Evolutionary conservation across 2,888 invertebrate species (phyloP).

Genomic region (Macrophya annulata): DNA sequence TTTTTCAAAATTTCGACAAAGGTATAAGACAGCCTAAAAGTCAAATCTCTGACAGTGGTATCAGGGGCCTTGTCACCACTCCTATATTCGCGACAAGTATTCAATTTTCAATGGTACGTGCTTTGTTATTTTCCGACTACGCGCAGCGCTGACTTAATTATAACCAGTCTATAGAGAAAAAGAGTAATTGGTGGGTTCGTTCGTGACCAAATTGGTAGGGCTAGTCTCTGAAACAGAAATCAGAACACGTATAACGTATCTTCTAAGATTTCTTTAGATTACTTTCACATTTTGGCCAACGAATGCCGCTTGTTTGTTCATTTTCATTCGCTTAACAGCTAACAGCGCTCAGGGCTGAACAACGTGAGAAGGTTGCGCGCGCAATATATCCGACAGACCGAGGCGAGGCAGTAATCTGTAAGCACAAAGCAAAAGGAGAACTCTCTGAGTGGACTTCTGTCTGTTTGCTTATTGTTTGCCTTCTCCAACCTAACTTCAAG

Average conservation of each 20-base stretch:
- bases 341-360: constrained; percentile 78
- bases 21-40: neutral
- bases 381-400: constrained; percentile 78
- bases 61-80: neutral
- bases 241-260: constrained; percentile 76
- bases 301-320: constrained; percentile 54
- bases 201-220: constrained; percentile 74
- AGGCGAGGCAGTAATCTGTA: constrained; percentile 79
- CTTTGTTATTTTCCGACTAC: constrained; percentile 7
- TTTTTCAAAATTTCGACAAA: neutral
- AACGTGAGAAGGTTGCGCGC: constrained; percentile 75
- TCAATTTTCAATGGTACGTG: constrained; percentile 51
- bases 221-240: constrained; percentile 80
- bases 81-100: neutral
- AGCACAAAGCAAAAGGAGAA: constrained; percentile 79
- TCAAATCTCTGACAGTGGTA: constrained; percentile 5
- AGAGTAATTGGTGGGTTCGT: constrained; percentile 56
- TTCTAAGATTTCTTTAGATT: constrained; percentile 65
- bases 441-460: constrained; percentile 78
- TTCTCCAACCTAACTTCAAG: constrained; percentile 73
- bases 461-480: constrained; percentile 75
- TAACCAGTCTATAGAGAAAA: constrained; percentile 49
- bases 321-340: constrained; percentile 70
- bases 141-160: constrained; percentile 28
- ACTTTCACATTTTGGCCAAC: constrained; percentile 63